Evolutionary conservation across 2,113 vertebrate species (phyloP).

Genomic region (Syngnathus typhle): DNA sequence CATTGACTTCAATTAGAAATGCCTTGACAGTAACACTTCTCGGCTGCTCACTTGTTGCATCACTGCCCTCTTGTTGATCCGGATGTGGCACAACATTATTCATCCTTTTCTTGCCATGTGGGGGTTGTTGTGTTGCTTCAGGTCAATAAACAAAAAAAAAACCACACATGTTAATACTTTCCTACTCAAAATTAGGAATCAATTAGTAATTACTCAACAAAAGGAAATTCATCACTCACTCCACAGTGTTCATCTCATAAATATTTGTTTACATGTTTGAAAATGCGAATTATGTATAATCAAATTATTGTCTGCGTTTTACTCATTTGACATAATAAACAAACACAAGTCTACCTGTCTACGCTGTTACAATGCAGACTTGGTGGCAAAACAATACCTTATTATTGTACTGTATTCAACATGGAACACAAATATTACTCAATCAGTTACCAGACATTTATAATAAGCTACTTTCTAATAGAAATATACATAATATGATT

Average conservation of each 20-base stretch:
- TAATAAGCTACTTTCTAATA: neutral
- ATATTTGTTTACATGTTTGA: neutral
- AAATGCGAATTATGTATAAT: neutral
- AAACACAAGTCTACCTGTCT: neutral
- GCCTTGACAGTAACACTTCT: neutral
- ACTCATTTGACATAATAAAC: neutral
- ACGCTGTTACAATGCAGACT: no score
- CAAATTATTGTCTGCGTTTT: neutral
- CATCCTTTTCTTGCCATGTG: neutral
- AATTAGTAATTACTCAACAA: neutral
- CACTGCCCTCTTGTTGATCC: rapidly evolving
- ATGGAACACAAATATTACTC: no score
- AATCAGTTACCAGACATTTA: neutral
- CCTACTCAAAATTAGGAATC: neutral
- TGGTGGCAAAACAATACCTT: no score
- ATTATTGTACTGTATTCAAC: no score
- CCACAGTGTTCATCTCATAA: neutral
- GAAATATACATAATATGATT: neutral
- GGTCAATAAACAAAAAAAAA: slow-evolving; percentile 1
- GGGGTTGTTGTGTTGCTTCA: neutral
- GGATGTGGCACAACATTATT: rapidly evolving
- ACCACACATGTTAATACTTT: neutral
- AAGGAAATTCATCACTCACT: neutral
- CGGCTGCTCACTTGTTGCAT: slow-evolving; percentile 35
- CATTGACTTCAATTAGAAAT: neutral